Base-by-base conservation (phyloP, 2,888 invertebrate species). In the Polyommatus iphigenia region DNA sequence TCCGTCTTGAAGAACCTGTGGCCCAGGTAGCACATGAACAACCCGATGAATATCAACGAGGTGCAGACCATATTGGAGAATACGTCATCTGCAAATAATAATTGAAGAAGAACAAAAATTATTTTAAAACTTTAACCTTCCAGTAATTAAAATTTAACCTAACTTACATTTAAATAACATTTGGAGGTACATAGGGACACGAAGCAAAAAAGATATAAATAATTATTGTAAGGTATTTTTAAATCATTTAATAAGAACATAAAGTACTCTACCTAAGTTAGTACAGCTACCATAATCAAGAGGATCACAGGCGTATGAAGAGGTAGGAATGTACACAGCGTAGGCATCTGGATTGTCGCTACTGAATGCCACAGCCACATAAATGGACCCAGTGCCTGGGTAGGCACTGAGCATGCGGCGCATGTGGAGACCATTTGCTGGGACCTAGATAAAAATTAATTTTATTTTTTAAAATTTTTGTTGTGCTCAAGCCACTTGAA, bases 271-370 rank as follows among this genome's bases (percentile, higher is more conserved):
- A 96, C 96, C 93, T 81, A 95, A 87, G 80, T 94, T 86, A 77
- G 93, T 87, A 84, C 96, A 96, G 75, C 94, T 92, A 20, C 88
- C 86, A 77, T 91, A 91, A 3, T 88, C 84, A 8, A 89, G 77
- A 2, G 95, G 89, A 79, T 94, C 90, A 87, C 97, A 97, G 0
- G 95, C 96, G 84, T 97, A 97, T 1, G 95, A 95, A 76, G 95
- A 90, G 2, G 94, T 90, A 0, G 97, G 97, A 0, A 97, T 95
- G 85, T 97, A 97, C 3, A 96, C 95, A 0, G 96, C 93, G 81
- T 94, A 95, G 13, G 86, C 82, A 79, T 89, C 87, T 4, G 84
- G 85, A 77, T 90, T 90, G 29, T 84, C 79, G 79, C 88, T 84
- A 36, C 84, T 86, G 5, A 79, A 79, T 4, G 95, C 96, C 2